Base-by-base conservation (phyloP, 2,888 invertebrate species). In the Metalampra italica region DNA sequence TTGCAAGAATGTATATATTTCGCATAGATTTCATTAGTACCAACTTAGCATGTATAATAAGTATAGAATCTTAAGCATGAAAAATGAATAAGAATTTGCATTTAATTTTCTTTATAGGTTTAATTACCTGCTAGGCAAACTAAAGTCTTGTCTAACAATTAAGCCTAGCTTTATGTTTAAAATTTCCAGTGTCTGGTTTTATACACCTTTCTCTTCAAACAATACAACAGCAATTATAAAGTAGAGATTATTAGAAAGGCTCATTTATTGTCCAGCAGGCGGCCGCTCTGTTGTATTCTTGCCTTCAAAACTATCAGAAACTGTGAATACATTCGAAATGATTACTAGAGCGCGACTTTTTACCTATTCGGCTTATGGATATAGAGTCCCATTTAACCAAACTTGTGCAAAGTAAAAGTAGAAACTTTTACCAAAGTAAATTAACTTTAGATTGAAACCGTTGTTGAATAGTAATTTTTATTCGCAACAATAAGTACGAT, bases 191-290 rank as follows among this genome's bases (percentile, higher is more conserved):
- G 57, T 55, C 56, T 60, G 51, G 51, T 57, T 67, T 60, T 65
- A 55, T 64, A 57, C 60, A 57, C 71, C 83, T 85, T 85, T 86
- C 85, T 81, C 82, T 72, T 73, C 59, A 74, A 75, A 77, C 70
- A 76, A 71, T 67, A 52, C 37, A 55, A 54, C 47, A 49, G 54
- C 61, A 58, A 66, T 69, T 69, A 60, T 60, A 61, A 60, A 56
- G 67, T 60, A 59, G 60, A 59, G 54, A 62, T 52, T 51, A 63
- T 67, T 75, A 76, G 81, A 79, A 80, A 80, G 75, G 59, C 62
- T 55, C 52, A 56, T 56, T 57, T 54, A 49, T 62, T 60, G 57
- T 60, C 14, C 39, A n/a, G 14, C 30, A 29, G 45, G 37, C 38
- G 38, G 29, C 12, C 13, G 14, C 13, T 29, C 29, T 9, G 38